These are phyloP conservation scores for Manis javanica DNA, from an alignment of 2,797 vertebrate genomes.

Conservation along the genomic window DNA sequence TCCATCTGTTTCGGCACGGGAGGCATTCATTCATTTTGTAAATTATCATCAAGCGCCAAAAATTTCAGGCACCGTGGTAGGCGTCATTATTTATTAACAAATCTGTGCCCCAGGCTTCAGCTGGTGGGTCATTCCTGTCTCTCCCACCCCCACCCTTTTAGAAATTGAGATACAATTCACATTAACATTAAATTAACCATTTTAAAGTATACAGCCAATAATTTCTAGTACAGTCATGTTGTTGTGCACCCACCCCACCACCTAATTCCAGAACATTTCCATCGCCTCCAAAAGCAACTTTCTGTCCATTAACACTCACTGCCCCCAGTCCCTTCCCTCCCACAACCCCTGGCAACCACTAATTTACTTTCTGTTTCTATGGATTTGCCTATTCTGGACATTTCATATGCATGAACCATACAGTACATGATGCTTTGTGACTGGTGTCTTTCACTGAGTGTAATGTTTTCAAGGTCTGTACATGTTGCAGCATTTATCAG, in stretches of 20 bases:
- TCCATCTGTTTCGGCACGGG: accelerated
- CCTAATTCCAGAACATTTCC: background rate
- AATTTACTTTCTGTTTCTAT: background rate
- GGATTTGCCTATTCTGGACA: background rate
- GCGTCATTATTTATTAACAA: background rate
- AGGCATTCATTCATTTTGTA: background rate
- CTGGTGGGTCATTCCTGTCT: background rate
- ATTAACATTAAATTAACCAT: background rate
- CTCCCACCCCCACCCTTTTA: background rate
- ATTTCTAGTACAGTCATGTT: background rate
- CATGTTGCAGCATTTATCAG: background rate
- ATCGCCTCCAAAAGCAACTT: background rate
- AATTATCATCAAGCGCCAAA: background rate
- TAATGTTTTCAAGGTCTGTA: background rate
- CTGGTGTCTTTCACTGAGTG: background rate
- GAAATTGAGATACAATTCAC: background rate
- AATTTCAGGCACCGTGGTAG: too few relatives aligned
- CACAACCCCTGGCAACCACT: background rate
- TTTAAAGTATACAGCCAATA: background rate
- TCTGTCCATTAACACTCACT: background rate
- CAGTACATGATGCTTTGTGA: background rate
- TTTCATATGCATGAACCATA: background rate
- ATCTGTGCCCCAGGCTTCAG: background rate
- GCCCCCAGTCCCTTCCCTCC: background rate
- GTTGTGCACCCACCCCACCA: background rate